A percentile compares a stretch with the other conserved stretches of the same genome.
Evolutionary conservation across 2,888 invertebrate species (phyloP).

Genomic region (Anticlea derivata): DNA sequence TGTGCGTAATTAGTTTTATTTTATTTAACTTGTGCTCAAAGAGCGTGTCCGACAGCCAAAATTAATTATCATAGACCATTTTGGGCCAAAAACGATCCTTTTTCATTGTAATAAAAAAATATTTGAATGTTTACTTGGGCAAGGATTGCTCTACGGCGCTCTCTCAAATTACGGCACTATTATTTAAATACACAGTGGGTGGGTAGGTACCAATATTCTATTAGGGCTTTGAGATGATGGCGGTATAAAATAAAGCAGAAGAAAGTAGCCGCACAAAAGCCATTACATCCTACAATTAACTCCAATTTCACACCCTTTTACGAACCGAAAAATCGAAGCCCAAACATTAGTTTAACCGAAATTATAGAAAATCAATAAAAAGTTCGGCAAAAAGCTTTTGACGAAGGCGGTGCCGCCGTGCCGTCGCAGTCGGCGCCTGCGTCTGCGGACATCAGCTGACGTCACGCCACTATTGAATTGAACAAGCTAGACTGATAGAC

Average conservation of each 20-base stretch:
- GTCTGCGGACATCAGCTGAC: constrained; percentile 24
- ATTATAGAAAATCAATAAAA: constrained; percentile 81
- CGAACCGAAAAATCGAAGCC: constrained; percentile 83
- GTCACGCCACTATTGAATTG: constrained; percentile 10
- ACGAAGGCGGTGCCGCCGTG: constrained; percentile 49
- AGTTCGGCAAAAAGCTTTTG: constrained; percentile 65
- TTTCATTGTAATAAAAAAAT: neutral
- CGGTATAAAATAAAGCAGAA: constrained; percentile 53
- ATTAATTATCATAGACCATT: constrained; percentile 48
- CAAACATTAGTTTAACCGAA: constrained; percentile 83
- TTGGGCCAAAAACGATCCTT: constrained; percentile 23
- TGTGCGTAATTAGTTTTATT: constrained; percentile 55
- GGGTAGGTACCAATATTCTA: constrained; percentile 32
- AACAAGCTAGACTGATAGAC: neutral
- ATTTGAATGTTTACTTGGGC: constrained; percentile 1
- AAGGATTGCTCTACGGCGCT: neutral
- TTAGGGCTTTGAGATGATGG: constrained; percentile 18
- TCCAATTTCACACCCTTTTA: constrained; percentile 82
- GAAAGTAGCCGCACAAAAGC: constrained; percentile 77
- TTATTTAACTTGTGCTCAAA: constrained; percentile 47
- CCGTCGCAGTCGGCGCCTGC: constrained; percentile 50
- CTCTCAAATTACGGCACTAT: constrained; percentile 24
- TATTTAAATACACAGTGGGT: constrained; percentile 36
- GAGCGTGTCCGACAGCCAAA: constrained; percentile 53
- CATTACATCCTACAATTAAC: constrained; percentile 79